Evolutionary conservation across 2,113 vertebrate genomes (phyloP), one percentile per base, ranked within the genome.

Genomic region (Cnemophilus loriae): DNA sequence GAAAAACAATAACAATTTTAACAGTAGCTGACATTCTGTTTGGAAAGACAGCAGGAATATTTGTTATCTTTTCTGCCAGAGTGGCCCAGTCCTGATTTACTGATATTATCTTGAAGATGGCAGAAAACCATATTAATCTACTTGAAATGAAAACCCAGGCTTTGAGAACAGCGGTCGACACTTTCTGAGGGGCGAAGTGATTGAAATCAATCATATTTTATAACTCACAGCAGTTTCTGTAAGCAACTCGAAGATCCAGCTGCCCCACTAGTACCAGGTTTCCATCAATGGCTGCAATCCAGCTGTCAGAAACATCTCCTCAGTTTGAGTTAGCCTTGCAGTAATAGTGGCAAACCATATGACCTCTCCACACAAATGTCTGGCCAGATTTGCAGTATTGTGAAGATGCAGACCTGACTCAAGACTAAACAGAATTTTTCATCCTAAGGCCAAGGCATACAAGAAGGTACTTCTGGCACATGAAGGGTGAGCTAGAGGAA

Each of bases 51-150:
- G 47, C 69, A 71, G 42, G 22, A 87, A 57, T 26, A 65, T 91
- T 93, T 87, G 68, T 96, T 95, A 90, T 93, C 42, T 95, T 94
- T 94, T 89, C 82, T 93, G 88, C 69, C 82, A 84, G 87, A 67
- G 68, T 50, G n/a, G 55, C 67, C 57, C 37, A 71, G 53, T 93
- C 67, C 70, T 68, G n/a, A 61, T 95, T 90, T 93, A 96, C 87
- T 88, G 89, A 94, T 94, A 84, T 86, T 93, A 95, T 94, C 95
- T 65, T 93, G 64, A 94, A 87, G 64, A 63, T 90, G 69, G 79
- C 90, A 95, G 69, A 78, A 83, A 91, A 91, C 46, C 2, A 0
- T 76, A 94, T 97, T 96, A 95, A 95, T 95, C 44, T 95, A 69
- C 82, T 87, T 93, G 77, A 96, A 97, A 76, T 90, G 60, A 94